Percentiles rank a stretch among this genome's conserved stretches.
phyloP scores from a whole-genome alignment of 2,113 vertebrate genomes.

The Hippocampus mohnikei region DNA sequence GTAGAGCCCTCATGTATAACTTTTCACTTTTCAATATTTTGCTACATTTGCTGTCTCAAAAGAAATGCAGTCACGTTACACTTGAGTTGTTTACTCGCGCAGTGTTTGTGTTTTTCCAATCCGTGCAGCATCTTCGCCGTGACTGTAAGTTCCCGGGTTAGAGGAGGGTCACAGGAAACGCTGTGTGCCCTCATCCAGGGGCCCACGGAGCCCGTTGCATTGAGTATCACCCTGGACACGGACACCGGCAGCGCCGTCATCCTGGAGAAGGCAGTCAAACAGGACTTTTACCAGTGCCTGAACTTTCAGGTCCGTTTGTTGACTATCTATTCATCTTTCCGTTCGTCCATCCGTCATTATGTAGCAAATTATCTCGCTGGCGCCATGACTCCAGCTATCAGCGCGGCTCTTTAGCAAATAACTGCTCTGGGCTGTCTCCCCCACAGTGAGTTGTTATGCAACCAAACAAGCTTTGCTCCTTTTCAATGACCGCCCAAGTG shows the following conservation, averaged over 20 bases:
- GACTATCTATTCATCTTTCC: background rate
- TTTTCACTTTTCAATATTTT: too few relatives aligned
- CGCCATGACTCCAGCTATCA: constrained; percentile 15
- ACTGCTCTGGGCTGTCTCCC: constrained; percentile 37
- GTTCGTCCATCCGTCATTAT: background rate
- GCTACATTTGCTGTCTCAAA: background rate
- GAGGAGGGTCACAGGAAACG: constrained; percentile 57
- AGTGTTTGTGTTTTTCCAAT: constrained; percentile 3
- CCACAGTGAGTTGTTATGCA: constrained; percentile 38
- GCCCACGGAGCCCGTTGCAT: constrained; percentile 3
- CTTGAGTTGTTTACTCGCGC: background rate
- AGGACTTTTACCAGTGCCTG: constrained; percentile 55
- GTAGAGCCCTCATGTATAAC: too few relatives aligned
- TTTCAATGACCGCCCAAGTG: constrained; percentile 17
- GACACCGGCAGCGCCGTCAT: constrained; percentile 6
- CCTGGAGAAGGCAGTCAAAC: constrained; percentile 26
- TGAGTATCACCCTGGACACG: constrained; percentile 39
- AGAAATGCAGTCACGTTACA: background rate
- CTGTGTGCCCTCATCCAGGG: constrained; percentile 60
- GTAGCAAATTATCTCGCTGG: constrained; percentile 20
- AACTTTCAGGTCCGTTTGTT: constrained; percentile 60
- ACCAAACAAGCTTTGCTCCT: constrained; percentile 24
- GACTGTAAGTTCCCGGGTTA: constrained; percentile 60
- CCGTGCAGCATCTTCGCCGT: constrained; percentile 62
- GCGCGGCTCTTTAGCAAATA: constrained; percentile 17